These are phyloP conservation scores for Myotis yumanensis DNA, from an alignment of 2,113 vertebrate genomes.

Conservation along the genomic window DNA sequence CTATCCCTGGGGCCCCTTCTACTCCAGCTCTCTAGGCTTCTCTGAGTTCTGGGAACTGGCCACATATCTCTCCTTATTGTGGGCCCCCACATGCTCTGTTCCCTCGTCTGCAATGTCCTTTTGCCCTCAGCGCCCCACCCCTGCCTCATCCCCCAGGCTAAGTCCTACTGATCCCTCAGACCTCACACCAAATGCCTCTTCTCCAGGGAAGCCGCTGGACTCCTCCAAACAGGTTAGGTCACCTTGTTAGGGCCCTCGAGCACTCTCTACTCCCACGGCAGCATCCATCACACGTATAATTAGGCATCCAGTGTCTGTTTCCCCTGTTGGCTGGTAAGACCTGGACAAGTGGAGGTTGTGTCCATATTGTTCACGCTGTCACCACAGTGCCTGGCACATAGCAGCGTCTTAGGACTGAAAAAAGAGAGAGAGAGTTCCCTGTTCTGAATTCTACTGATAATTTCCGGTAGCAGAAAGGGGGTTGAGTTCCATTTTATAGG, in stretches of 20 bases:
- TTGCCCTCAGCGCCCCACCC: neutral
- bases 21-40: neutral
- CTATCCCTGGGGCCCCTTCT: neutral
- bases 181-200: neutral
- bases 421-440: neutral
- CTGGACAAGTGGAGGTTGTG: accelerated
- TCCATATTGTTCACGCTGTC: neutral
- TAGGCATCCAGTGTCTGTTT: neutral
- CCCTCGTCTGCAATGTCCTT: neutral
- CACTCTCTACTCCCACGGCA: neutral
- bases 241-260: neutral
- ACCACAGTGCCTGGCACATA: neutral
- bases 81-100: accelerated
- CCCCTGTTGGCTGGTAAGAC: neutral
- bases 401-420: neutral
- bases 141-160: neutral
- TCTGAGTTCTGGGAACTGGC: neutral
- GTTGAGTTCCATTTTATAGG: neutral
- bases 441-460: neutral
- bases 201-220: neutral
- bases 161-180: neutral
- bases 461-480: neutral
- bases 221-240: neutral
- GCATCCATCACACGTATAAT: neutral
- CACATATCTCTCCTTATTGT: neutral